Base-by-base conservation (phyloP, 92 coral and sea anemone species). In the Palythoa grandis region DNA sequence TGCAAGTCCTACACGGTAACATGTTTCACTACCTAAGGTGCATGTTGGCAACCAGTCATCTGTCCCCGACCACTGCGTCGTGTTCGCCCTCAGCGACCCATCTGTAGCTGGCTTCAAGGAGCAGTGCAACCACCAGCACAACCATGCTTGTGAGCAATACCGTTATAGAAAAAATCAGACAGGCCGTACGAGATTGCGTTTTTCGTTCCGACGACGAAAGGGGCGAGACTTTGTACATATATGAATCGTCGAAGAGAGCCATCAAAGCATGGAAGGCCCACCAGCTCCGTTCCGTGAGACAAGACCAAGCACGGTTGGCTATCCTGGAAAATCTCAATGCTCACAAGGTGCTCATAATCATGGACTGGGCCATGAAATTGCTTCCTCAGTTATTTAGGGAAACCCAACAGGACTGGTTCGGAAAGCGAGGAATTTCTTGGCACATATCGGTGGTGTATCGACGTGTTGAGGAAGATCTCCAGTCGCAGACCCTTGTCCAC, bases 301-400 rank as follows among this genome's bases (percentile, higher is more conserved):
- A 72, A 13, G 77, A 72, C 56, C 53, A 72, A 11, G 77, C 77
- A 72, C 77, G 77, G 56, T 22, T 72, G 25, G 54, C 22, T 7
- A 43, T 72, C 53, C 7, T 72, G 52, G 57, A 16, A 9, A 1
- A n/a, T 8, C 77, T 72, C 77, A 24, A 16, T 16, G 77, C 53
- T 11, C 54, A 72, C 23, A 37, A 39, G 15, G 77, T 72, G 22
- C 56, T 72, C 4, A 43, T 72, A 39, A 43, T 72, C 56, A 72
- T 39, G 54, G 77, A 72, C 77, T 72, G 57, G 77, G 77, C 77
- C 53, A 72, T 72, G 77, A 72, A 72, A 43, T 72, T 72, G 29
- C 53, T 72, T 11, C 77, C 57, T 24, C 77, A 72, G 56, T 39
- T 72, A 43, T 72, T 16, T 11, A 47, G 77, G 23, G 77, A 72